Percentiles rank a stretch among this genome's conserved stretches.
phyloP scores from a whole-genome alignment of 2,113 vertebrate species.

The Acanthisitta chloris region DNA sequence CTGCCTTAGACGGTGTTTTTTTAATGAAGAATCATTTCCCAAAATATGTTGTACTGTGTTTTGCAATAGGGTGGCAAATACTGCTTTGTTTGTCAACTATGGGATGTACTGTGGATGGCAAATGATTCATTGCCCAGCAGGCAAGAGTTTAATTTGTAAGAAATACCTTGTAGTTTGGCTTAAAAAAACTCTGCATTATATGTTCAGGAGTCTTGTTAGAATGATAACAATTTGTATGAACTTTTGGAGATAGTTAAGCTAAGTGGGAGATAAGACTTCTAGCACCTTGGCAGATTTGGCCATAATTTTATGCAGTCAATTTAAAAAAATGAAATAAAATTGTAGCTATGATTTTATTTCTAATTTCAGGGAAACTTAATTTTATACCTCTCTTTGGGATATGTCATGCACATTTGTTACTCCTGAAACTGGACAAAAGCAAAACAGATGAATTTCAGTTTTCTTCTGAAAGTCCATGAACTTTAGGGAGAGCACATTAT shows the following conservation, averaged over 20 bases:
- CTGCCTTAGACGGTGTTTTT: background rate
- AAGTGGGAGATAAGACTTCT: background rate
- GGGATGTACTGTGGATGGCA: background rate
- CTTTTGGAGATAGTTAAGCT: background rate
- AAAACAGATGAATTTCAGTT: background rate
- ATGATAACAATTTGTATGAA: background rate
- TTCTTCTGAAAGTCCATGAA: background rate
- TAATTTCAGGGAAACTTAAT: background rate
- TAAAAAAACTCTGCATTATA: background rate
- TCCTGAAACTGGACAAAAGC: background rate
- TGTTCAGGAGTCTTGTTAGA: background rate
- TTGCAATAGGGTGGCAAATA: background rate
- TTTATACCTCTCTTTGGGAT: background rate
- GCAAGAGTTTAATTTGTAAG: background rate
- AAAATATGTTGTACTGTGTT: background rate
- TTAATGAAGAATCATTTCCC: constrained; percentile 19
- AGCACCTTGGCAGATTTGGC: background rate
- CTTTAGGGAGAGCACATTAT: background rate
- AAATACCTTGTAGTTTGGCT: background rate
- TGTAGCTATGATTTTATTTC: background rate
- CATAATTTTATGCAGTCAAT: background rate
- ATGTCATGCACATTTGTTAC: background rate
- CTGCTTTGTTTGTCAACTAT: background rate
- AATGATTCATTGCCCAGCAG: background rate
- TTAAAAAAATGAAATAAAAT: background rate